These are phyloP conservation scores for Diadophis punctatus DNA, from an alignment of 2,113 vertebrate species.

Conservation along the genomic window DNA sequence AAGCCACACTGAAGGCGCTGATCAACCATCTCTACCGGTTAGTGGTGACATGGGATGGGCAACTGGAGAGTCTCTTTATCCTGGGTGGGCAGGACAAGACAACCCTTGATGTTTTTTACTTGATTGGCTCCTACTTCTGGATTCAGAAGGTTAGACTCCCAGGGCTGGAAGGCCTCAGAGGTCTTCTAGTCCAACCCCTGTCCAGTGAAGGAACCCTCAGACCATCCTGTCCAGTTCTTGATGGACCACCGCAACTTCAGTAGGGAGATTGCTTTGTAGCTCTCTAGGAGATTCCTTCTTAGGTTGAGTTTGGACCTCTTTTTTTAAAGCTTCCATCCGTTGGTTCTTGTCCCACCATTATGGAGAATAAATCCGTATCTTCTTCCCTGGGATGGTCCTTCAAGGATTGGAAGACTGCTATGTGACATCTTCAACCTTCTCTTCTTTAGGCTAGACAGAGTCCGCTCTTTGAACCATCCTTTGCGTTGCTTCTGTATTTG, in stretches of 20 bases:
- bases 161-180: background rate
- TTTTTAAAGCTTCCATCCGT: background rate
- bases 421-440: background rate
- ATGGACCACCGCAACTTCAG: background rate
- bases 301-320: background rate
- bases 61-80: background rate
- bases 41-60: background rate
- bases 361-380: background rate
- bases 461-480: background rate
- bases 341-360: background rate
- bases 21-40: slow-evolving; percentile 93
- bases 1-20: slow-evolving; percentile 87
- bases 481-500: background rate
- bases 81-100: background rate
- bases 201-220: background rate
- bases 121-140: background rate
- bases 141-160: background rate
- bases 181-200: background rate
- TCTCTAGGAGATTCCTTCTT: background rate
- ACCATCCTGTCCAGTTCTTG: background rate
- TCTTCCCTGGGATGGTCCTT: background rate
- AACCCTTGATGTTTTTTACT: background rate
- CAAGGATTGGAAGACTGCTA: background rate
- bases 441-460: background rate
- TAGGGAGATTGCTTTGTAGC: background rate